Evolutionary conservation across 2,113 vertebrate genomes (phyloP), one percentile per base, ranked within the genome.

Genomic region (Petrocephalus zakoni): DNA sequence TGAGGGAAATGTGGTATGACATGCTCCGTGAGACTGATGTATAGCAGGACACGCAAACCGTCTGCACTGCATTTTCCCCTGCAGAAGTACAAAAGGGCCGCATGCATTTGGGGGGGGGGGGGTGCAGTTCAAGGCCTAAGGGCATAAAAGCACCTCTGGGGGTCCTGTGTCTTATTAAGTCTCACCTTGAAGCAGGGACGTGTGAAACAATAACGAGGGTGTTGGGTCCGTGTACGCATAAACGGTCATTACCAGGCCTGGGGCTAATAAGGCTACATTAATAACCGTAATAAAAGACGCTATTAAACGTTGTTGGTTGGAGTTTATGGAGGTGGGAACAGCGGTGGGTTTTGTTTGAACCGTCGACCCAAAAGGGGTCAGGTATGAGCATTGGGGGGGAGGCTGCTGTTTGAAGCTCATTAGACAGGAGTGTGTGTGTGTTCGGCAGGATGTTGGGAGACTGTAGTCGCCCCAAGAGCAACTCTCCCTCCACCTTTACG

Each of bases 161-260:
- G 58, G 10, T 72, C 25, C 58, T 49, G 22, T 87, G 19, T 72
- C 8, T 42, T 49, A 68, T 68, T 87, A 87, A 87, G 19, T 72
- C 42, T 87, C 34, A 87, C 58, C 56, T 87, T 87, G 53, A 87
- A 68, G 61, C 46, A n/a, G 58, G 46, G n/a, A 47, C 47, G 46
- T 49, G 34, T 47, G 42, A 47, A 46, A 49, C 81, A 83, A n/a
- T 49, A 13, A 49, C 8, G 15, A 19, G 15, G 19, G n/a, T n/a
- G 53, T 21, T 87, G 34, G 61, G 64, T 49, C n/a, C 19, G 2
- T 49, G 53, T 78, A 49, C 37, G n/a, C 13, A 9, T 78, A 46
- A 7, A 47, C 22, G 19, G 34, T 25, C 72, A 25, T 85, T 15
- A 84, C 8, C 49, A 8, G 25, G 52, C 53, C 37, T 46, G 13